A percentile compares a stretch with the other conserved stretches of the same genome.
Conservation (phyloP, 1,140 invertebrate species). For the Aethina tumida region DNA sequence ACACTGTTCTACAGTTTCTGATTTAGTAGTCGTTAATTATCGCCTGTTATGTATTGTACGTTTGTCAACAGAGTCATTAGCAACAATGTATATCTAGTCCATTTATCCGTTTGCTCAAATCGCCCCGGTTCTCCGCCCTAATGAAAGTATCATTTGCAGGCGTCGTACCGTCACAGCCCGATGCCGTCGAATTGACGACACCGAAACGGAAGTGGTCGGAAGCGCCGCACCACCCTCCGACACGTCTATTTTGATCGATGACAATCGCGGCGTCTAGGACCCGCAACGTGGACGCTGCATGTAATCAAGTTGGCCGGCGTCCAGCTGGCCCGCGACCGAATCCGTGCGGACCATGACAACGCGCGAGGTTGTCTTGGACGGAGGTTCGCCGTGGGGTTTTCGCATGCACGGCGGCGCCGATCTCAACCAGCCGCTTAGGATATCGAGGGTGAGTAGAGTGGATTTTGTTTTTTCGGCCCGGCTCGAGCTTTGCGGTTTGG, state of each 20-base stretch:
- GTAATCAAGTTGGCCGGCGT: conserved; percentile 15
- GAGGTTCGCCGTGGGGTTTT: conserved; percentile 83
- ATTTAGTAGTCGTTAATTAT: no score
- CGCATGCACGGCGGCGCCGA: conserved; percentile 73
- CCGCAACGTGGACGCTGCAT: conserved; percentile 5
- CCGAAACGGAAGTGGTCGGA: background rate
- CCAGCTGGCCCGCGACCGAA: conserved; percentile 11
- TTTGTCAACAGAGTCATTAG: no score
- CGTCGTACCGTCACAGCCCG: no score
- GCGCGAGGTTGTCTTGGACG: conserved; percentile 60
- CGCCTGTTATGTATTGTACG: no score
- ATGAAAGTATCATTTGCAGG: no score
- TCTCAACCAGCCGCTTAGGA: conserved; percentile 59
- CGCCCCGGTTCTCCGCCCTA: no score
- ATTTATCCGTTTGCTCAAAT: no score
- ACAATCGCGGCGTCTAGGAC: conserved; percentile 6
- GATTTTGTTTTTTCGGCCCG: background rate
- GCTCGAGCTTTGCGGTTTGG: background rate
- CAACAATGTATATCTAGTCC: no score
- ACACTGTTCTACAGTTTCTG: no score
- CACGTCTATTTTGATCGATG: conserved; percentile 21
- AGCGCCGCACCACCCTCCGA: background rate
- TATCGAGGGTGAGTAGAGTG: conserved; percentile 61
- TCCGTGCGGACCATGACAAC: conserved; percentile 45
- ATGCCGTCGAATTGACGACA: conserved; percentile 1